Base-by-base conservation (phyloP, 2,797 vertebrate genomes). In the Coregonus ussuriensis region DNA sequence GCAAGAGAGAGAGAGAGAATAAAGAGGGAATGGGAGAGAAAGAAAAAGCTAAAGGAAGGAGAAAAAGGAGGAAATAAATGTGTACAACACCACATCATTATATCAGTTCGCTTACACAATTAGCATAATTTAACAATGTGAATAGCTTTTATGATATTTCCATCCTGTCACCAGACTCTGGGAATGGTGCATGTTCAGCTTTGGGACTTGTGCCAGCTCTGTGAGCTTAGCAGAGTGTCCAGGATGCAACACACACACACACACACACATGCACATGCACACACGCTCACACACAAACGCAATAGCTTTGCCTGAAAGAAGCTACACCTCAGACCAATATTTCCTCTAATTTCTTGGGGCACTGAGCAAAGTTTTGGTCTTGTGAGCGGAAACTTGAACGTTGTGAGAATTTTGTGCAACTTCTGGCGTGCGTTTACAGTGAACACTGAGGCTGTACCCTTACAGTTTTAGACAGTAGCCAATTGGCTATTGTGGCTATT, bases 21-120 rank as follows among this genome's bases (percentile, higher is more conserved):
- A 4, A 54, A 56, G 47, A 7, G 77, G 25, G 56, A 41, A 41
- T 72, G 62, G 72, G 76, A 81, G 76, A 41, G 6, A 59, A 62
- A 41, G 15, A n/a, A 69, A 18, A 53, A 29, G n/a, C 52, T 25
- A 16, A 66, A 72, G 68, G 41, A 13, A 47, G 41, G 37, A n/a
- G 37, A 41, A 41, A 74, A 16, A 13, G 56, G 37, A 63, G 52
- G 59, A 29, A 14, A 73, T 1, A 66, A 76, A 25, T 41, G 53
- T 47, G 41, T 47, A 47, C 41, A 47, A 47, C 67, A 35, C 1
- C 18, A 68, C 63, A 25, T 51, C 41, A 16, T 72, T 25, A 63
- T 31, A 31, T 51, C 35, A 41, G 25, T 63, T 76, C 35, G 25
- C 16, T 33, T 37, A 4, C 16, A 31, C n/a, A 47, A 47, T 47